phyloP scores from a whole-genome alignment of 2,797 vertebrate species.

The Poecilia picta region DNA sequence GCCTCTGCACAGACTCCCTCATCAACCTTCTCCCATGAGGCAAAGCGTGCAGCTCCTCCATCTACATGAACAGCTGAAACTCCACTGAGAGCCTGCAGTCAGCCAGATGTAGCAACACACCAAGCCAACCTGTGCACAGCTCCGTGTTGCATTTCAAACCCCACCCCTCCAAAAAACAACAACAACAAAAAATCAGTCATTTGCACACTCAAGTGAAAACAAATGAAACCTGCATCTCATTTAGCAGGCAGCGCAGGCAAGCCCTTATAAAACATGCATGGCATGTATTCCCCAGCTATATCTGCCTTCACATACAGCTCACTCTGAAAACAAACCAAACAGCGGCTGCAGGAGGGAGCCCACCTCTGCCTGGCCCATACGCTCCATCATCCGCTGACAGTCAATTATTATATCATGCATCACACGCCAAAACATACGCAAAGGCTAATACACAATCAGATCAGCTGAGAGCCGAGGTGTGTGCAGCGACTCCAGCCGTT shows the following conservation, averaged over 20 bases:
- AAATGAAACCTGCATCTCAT: conserved; percentile 59
- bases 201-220: conserved; percentile 44
- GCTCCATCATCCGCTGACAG: conserved; percentile 66
- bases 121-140: conserved; percentile 4
- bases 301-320: conserved; percentile 34
- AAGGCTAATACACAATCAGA: conserved; percentile 27
- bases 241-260: conserved; percentile 54
- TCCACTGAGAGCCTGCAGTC: conserved; percentile 23
- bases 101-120: conserved; percentile 5
- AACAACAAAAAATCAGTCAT: neutral
- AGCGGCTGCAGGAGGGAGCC: conserved; percentile 19
- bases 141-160: neutral
- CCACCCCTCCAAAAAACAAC: neutral
- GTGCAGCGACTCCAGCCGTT: conserved; percentile 1
- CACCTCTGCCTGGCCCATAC: conserved; percentile 38
- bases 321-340: conserved; percentile 41
- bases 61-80: conserved; percentile 35
- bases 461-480: conserved; percentile 8
- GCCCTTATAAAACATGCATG: conserved; percentile 71
- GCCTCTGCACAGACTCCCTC: neutral
- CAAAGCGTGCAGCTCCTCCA: neutral
- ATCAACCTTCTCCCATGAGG: neutral
- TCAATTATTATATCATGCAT: conserved; percentile 66
- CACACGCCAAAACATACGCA: conserved; percentile 21
- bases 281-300: conserved; percentile 42